These are phyloP conservation scores for Piscicola geometra DNA, from an alignment of 2,888 invertebrate species.

Conservation along the genomic window DNA sequence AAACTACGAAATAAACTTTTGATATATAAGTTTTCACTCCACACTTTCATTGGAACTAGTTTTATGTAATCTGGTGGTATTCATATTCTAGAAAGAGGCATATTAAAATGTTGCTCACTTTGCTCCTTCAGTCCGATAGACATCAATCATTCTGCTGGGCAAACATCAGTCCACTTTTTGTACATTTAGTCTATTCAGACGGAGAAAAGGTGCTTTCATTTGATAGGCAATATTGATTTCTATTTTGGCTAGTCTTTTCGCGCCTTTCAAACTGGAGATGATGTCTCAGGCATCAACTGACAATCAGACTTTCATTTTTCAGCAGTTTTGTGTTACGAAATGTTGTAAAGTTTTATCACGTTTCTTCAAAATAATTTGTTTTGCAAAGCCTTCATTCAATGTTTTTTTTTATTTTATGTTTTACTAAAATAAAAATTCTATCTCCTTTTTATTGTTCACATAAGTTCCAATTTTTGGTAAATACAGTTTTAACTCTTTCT, in stretches of 20 bases:
- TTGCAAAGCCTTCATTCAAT: background rate
- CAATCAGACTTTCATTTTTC: too few relatives aligned
- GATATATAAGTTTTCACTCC: background rate
- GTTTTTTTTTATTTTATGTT: background rate
- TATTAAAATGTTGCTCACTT: conserved; percentile 3
- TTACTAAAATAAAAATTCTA: conserved; percentile 4
- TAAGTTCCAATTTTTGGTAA: background rate
- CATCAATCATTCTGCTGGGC: background rate
- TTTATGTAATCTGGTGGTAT: too few relatives aligned
- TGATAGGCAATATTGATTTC: background rate
- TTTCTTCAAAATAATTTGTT: too few relatives aligned
- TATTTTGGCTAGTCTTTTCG: background rate
- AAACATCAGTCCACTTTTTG: background rate
- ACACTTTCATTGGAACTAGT: too few relatives aligned
- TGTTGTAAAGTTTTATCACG: too few relatives aligned
- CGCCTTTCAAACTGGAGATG: too few relatives aligned
- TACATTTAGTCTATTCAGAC: background rate
- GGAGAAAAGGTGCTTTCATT: too few relatives aligned
- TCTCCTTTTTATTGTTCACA: background rate
- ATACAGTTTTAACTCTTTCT: background rate
- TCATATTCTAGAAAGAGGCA: too few relatives aligned
- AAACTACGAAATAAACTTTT: background rate
- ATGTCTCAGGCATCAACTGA: too few relatives aligned
- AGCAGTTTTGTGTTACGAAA: too few relatives aligned
- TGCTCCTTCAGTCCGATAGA: background rate